A percentile compares a stretch with the other conserved stretches of the same genome.
Evolutionary conservation across 1,140 invertebrate genomes (phyloP).

Genomic region (Zaprionus capensis): DNA sequence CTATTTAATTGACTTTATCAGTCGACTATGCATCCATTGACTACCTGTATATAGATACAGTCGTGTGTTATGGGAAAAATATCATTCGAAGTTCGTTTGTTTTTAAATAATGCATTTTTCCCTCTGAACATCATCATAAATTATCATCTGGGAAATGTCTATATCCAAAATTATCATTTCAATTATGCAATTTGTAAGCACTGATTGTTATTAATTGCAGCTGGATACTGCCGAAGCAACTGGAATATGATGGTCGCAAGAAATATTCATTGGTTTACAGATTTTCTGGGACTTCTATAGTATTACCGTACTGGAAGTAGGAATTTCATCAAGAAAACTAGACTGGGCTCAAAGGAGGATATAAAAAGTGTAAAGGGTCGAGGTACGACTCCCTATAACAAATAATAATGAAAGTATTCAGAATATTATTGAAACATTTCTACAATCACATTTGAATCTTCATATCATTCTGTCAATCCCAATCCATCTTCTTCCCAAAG

Average conservation of each 20-base stretch:
- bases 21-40: slow-evolving; percentile 7
- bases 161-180: slow-evolving; percentile 19
- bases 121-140: slow-evolving; percentile 9
- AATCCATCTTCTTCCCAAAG: not conserved
- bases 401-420: too few species aligned
- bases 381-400: too few species aligned
- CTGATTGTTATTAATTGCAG: not conserved
- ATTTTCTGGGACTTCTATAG: too few species aligned
- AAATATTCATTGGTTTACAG: too few species aligned
- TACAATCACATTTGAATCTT: too few species aligned
- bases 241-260: too few species aligned
- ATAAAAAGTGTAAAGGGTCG: too few species aligned
- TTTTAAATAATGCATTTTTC: slow-evolving; percentile 1
- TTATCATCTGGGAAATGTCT: slow-evolving; percentile 32
- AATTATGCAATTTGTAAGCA: slow-evolving; percentile 16
- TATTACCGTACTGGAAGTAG: too few species aligned
- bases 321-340: too few species aligned
- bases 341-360: too few species aligned
- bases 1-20: slow-evolving; percentile 19
- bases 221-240: not conserved
- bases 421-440: too few species aligned
- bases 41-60: slow-evolving; percentile 12
- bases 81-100: slow-evolving; percentile 4
- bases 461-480: not conserved
- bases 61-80: slow-evolving; percentile 17